Evolutionary conservation across 2,113 vertebrate species (phyloP), one percentile per base, ranked within the genome.

Genomic region (Gopherus flavomarginatus): DNA sequence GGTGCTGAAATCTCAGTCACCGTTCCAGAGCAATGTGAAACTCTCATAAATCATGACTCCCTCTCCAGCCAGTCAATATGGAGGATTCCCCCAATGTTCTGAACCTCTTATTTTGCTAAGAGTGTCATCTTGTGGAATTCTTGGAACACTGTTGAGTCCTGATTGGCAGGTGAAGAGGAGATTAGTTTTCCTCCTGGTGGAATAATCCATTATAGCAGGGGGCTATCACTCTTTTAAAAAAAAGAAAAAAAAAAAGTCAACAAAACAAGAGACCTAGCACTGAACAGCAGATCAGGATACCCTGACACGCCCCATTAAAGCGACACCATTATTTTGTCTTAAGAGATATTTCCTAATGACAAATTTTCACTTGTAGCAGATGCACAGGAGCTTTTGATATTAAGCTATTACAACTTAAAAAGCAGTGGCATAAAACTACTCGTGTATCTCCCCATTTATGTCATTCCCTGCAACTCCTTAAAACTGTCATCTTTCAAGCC

Each of bases 71-170:
- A 96, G 82, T 69, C 69, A 88, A 92, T 26, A 62, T 1, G 1
- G 94, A 90, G 65, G 62, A 83, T 95, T 96, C 95, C 75, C 62
- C 27, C 62, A 87, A 38, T 78, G 42, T 47, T 78, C 75, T 78
- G 24, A 83, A 86, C 79, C 89, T 90, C 95, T 95, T 94, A 75
- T 97, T 97, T 97, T 97, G 96, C 93, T 94, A 91, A 96, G 90
- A 95, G 94, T 96, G 95, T 97, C 96, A 97, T 97, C 96, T 96
- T 94, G 97, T 96, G 94, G 94, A 96, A 94, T 95, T 97, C 92
- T 90, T 93, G 90, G 93, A 97, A 97, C 95, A 92, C 50, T 96
- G 89, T 96, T 95, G 0, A 0, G 49, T 59, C 38, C 89, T 95
- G 94, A 97, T 88, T 97, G 96, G 95, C 95, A 95, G 87, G 38